Evolutionary conservation across 2,797 vertebrate species (phyloP), one percentile per base, ranked within the genome.

Genomic region (Enteromius viviparus): DNA sequence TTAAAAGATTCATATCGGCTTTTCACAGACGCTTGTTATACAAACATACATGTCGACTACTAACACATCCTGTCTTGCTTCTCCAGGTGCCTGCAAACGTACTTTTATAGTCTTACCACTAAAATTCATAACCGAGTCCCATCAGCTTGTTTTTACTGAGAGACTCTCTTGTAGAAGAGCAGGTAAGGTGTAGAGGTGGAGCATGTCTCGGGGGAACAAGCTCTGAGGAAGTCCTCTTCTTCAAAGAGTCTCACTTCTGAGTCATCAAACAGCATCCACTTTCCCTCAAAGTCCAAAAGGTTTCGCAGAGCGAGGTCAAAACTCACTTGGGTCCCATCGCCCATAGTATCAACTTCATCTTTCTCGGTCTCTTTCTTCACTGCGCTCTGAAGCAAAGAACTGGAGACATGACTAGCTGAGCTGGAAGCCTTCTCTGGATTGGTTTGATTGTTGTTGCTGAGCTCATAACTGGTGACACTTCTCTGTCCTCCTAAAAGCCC

Each of bases 211-310:
- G 97, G 97, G 70, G 97, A 98, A 83, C 98, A 97, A 40, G 96
- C 94, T 87, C 90, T 95, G 82, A 99, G 89, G 81, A 99, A 99
- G 81, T 99, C 97, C 64, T 96, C 96, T 91, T 99, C 97, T 85
- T 99, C 96, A 7, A 95, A 97, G 82, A 98, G 90, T 87, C 95
- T 97, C 87, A 98, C 98, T 90, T 99, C 98, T 0, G 97, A 98
- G 88, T 99, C 97, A 29, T 99, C 98, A 21, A 99, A 99, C 84
- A 98, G 94, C 93, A 99, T 86, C 98, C 98, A 99, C 83, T 98
- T 98, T 0, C 97, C 97, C 88, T 99, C 97, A 0, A 96, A 99
- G 72, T 96, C 94, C 69, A 93, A 93, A 37, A 99, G 95, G 89
- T 90, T 94, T 88, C 72, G 89, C 37, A 92, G 51, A 15, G 91